phyloP scores from a whole-genome alignment of 2,888 invertebrate genomes.

The Caenorhabditis panamensis region DNA sequence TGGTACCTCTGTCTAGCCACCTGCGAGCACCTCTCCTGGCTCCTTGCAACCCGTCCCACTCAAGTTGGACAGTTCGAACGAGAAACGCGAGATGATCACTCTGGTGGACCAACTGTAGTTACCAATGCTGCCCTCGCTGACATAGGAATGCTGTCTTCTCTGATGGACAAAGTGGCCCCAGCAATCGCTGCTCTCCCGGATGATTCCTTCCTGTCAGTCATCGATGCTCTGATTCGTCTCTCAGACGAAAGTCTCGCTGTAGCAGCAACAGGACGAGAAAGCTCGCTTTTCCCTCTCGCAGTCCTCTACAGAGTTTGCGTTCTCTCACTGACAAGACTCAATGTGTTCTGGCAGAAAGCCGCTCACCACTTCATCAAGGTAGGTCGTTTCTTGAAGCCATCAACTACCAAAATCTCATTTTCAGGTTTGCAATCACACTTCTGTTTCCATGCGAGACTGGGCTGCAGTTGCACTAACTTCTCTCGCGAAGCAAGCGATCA shows the following conservation, averaged over 20 bases:
- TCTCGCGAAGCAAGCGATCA: slow-evolving; percentile 91
- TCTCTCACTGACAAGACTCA: slow-evolving; percentile 38
- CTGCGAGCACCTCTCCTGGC: slow-evolving; percentile 92
- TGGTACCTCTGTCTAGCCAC: slow-evolving; percentile 90
- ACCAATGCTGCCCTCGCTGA: slow-evolving; percentile 66
- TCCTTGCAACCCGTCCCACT: slow-evolving; percentile 94
- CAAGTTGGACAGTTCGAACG: slow-evolving; percentile 88
- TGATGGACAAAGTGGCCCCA: slow-evolving; percentile 65
- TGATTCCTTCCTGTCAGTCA: slow-evolving; percentile 23
- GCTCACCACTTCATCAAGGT: slow-evolving; percentile 65
- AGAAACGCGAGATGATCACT: slow-evolving; percentile 59
- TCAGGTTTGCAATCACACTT: slow-evolving; percentile 77
- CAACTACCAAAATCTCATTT: slow-evolving; percentile 4
- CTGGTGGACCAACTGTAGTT: slow-evolving; percentile 53
- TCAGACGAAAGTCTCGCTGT: slow-evolving; percentile 69
- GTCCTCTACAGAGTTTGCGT: slow-evolving; percentile 57
- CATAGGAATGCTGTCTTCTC: slow-evolving; percentile 57
- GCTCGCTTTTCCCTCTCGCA: slow-evolving; percentile 64
- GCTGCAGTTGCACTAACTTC: slow-evolving; percentile 97
- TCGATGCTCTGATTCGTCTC: slow-evolving; percentile 57
- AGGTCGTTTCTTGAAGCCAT: neutral
- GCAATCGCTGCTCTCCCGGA: slow-evolving; percentile 44
- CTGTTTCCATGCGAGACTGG: slow-evolving; percentile 90
- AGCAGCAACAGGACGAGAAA: slow-evolving; percentile 64
- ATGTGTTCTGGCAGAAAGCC: slow-evolving; percentile 59